Percentiles rank a stretch among this genome's conserved stretches.
Conservation (phyloP, 2,113 vertebrate genomes). For the Epinephelus fuscoguttatus region DNA sequence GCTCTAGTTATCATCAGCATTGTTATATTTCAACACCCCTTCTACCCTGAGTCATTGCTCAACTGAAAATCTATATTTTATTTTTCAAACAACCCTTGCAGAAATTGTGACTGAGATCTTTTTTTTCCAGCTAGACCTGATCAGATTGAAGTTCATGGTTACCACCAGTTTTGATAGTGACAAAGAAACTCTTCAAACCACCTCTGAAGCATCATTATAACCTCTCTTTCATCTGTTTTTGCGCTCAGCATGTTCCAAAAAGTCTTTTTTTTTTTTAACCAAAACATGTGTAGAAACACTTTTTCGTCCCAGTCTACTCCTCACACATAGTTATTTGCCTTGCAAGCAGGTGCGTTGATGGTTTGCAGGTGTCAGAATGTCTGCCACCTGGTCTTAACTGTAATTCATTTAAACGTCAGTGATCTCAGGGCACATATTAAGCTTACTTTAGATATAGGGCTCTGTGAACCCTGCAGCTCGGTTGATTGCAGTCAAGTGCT, state of each 20-base stretch:
- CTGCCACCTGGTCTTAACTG: neutral
- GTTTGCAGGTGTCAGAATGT: neutral
- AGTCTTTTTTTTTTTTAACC: neutral
- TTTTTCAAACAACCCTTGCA: neutral
- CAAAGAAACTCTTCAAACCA: neutral
- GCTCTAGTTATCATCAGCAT: no score
- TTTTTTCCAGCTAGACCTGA: neutral
- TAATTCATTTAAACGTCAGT: neutral
- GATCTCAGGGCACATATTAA: neutral
- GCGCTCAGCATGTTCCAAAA: neutral
- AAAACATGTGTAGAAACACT: neutral
- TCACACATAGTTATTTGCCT: neutral
- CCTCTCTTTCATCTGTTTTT: neutral
- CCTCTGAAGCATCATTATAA: neutral
- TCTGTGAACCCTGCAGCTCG: neutral
- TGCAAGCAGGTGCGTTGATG: neutral
- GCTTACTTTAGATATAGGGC: neutral
- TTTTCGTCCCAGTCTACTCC: neutral
- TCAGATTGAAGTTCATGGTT: neutral
- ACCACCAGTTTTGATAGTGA: neutral
- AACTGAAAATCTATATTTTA: neutral
- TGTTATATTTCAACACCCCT: no score
- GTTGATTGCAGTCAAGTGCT: constrained; percentile 5
- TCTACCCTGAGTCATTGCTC: neutral
- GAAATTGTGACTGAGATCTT: neutral